These are phyloP conservation scores for Pteronotus mesoamericanus DNA, from an alignment of 2,797 vertebrate species.

Conservation along the genomic window DNA sequence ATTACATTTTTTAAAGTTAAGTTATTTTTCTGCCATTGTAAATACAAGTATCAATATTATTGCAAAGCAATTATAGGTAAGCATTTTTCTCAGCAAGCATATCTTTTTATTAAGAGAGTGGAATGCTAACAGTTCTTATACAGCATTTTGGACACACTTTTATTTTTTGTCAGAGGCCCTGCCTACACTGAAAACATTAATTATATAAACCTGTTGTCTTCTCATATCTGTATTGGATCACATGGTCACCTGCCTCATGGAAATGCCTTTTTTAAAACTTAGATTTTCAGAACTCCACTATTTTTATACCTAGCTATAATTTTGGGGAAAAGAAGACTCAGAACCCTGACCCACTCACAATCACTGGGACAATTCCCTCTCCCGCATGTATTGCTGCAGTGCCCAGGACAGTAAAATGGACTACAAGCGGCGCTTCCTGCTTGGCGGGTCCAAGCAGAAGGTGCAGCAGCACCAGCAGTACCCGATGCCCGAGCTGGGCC, in stretches of 20 bases:
- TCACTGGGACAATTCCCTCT: conserved; percentile 77
- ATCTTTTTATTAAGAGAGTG: conserved; percentile 63
- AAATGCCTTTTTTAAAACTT: conserved; percentile 92
- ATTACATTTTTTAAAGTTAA: conserved; percentile 79
- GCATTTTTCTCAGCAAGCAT: conserved; percentile 59
- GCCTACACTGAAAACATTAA: conserved; percentile 86
- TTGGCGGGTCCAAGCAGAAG: conserved; percentile 99
- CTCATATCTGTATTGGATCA: conserved; percentile 79
- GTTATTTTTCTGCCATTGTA: conserved; percentile 78
- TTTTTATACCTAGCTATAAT: conserved; percentile 87
- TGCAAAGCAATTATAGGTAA: conserved; percentile 53
- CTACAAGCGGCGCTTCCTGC: conserved; percentile 99
- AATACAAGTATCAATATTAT: conserved; percentile 70
- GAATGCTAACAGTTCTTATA: conserved; percentile 75
- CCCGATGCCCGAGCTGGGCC: conserved; percentile 96
- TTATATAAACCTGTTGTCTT: conserved; percentile 80
- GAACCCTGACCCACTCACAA: conserved; percentile 65
- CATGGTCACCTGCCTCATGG: conserved; percentile 83
- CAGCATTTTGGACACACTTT: conserved; percentile 70
- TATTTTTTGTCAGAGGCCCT: conserved; percentile 79
- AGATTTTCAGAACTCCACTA: conserved; percentile 83
- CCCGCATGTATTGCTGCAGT: conserved; percentile 99
- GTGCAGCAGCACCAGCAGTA: conserved; percentile 99
- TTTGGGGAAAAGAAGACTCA: conserved; percentile 54
- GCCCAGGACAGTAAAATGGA: conserved; percentile 99